These are phyloP conservation scores for Taeniopygia guttata DNA, from an alignment of 2,797 vertebrate genomes.

Conservation along the genomic window DNA sequence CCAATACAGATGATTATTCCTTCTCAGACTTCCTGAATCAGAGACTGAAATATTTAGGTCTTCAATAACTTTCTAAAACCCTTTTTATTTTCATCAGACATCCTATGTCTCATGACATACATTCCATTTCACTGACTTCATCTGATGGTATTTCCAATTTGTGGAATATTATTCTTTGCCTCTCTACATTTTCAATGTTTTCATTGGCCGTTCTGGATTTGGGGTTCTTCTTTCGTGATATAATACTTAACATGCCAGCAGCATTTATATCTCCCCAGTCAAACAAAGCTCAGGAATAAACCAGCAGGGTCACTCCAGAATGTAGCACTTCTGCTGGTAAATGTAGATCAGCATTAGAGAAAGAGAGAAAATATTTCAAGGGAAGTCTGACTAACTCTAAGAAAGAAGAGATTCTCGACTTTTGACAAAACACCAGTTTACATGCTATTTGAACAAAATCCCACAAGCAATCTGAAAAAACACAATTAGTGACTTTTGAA, in stretches of 20 bases:
- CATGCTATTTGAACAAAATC: not conserved
- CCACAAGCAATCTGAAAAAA: not conserved
- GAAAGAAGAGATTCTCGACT: not conserved
- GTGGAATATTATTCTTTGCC: slow-evolving; percentile 11
- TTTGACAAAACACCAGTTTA: not conserved
- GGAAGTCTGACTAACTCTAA: not conserved
- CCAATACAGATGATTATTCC: not conserved
- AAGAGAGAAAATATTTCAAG: not conserved
- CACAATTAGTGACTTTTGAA: not conserved
- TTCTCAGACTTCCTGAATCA: slow-evolving; percentile 20
- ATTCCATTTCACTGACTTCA: slow-evolving; percentile 35
- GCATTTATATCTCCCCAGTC: not conserved
- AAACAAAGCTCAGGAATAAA: not conserved
- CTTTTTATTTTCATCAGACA: slow-evolving; percentile 17
- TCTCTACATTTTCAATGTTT: not conserved
- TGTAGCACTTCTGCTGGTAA: not conserved
- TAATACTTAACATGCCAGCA: not conserved
- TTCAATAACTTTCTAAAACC: slow-evolving; percentile 43
- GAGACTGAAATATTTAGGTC: slow-evolving; percentile 39
- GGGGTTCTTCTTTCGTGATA: not conserved
- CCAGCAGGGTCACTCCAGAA: not conserved
- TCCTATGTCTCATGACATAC: slow-evolving; percentile 28
- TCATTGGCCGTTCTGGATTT: not conserved
- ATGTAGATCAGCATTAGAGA: not conserved
- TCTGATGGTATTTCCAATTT: slow-evolving; percentile 40